Percentiles rank a stretch among this genome's conserved stretches.
Conservation (phyloP, 2,797 vertebrate species). For the Carcharodon carcharias region DNA sequence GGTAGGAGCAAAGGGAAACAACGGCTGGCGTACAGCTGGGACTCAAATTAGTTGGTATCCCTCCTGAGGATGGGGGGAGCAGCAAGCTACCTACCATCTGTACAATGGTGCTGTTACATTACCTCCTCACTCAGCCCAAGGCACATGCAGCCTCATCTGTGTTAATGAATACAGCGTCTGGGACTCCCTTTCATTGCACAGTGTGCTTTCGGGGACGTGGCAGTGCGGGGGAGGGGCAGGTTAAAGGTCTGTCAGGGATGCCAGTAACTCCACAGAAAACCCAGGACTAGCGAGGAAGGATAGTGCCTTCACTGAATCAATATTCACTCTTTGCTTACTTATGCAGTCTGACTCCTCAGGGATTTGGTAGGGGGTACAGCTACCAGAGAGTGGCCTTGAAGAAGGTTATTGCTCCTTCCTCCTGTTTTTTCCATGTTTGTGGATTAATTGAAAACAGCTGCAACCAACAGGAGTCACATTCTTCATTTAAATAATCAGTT, state of each 20-base stretch:
- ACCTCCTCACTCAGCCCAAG: conserved; percentile 39
- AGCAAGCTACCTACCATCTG: conserved; percentile 46
- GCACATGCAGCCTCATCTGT: not conserved
- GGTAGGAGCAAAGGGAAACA: not conserved
- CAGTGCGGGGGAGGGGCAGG: not conserved
- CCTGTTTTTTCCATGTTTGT: not conserved
- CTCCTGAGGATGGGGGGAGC: conserved; percentile 34
- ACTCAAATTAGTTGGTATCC: not conserved
- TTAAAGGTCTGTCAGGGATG: not conserved
- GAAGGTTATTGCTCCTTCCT: not conserved
- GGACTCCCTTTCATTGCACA: conserved; percentile 35
- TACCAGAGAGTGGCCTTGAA: not conserved
- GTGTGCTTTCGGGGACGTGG: conserved; percentile 28
- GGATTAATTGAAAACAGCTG: conserved; percentile 22
- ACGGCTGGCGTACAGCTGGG: conserved; percentile 41
- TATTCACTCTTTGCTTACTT: too few species aligned
- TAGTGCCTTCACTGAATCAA: not conserved
- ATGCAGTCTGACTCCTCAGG: too few species aligned
- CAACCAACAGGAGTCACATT: not conserved
- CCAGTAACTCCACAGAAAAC: not conserved
- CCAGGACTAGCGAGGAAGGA: not conserved
- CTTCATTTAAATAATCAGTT: not conserved
- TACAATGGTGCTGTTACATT: conserved; percentile 45
- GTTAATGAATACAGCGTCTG: not conserved
- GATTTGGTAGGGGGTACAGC: not conserved